Evolutionary conservation across 35 echinoderm and acorn worm genomes (phyloP).

Genomic region (Apostichopus japonicus): DNA sequence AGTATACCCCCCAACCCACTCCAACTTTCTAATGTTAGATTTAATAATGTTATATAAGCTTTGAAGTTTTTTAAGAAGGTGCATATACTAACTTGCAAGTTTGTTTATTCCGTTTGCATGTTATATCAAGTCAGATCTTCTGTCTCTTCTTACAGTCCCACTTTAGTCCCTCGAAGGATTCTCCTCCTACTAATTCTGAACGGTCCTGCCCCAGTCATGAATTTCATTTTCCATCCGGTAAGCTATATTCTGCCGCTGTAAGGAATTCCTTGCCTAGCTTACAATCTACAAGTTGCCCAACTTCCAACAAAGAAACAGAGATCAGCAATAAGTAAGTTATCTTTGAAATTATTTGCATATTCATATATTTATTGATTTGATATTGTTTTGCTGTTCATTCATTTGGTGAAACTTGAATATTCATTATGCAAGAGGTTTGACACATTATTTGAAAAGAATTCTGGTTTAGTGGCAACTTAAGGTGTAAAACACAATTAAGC

Average conservation of each 20-base stretch:
- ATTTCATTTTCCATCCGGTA: conserved; percentile 64
- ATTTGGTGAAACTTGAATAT: too few relatives aligned
- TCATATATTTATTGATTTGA: too few relatives aligned
- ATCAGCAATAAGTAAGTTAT: not conserved
- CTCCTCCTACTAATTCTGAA: not conserved
- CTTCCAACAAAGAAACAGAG: not conserved
- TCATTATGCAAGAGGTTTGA: too few relatives aligned
- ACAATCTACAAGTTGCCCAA: conserved; percentile 50
- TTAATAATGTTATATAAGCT: too few relatives aligned
- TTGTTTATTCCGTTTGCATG: not conserved
- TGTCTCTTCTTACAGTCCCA: not conserved
- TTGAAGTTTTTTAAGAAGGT: too few relatives aligned
- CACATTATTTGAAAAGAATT: not conserved
- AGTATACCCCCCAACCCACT: too few relatives aligned
- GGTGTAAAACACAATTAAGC: too few relatives aligned
- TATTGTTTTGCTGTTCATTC: too few relatives aligned
- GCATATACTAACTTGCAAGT: too few relatives aligned
- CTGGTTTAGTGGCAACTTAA: not conserved
- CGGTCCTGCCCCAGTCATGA: conserved; percentile 85
- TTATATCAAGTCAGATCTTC: not conserved
- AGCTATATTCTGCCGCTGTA: conserved; percentile 72
- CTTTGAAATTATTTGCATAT: not conserved
- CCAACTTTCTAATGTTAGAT: too few relatives aligned
- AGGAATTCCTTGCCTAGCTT: conserved; percentile 64
- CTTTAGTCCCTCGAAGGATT: not conserved